A percentile compares a stretch with the other conserved stretches of the same genome.
phyloP scores from a whole-genome alignment of 2,888 invertebrate species.

The Hirudinaria manillensis region DNA sequence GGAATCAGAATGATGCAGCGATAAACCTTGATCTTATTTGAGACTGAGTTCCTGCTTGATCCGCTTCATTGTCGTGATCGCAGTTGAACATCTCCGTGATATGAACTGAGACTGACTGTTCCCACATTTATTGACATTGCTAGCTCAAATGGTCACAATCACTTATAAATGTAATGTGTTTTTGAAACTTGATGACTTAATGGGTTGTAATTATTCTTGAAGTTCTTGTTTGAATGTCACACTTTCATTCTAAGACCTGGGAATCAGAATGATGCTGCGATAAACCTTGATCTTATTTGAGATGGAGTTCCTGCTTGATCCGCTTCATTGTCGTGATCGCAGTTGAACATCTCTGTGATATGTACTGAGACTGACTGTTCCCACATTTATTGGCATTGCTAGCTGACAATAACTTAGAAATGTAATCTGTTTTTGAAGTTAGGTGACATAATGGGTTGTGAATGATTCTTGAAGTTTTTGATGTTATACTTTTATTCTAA shows the following conservation, averaged over 20 bases:
- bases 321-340: not conserved
- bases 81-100: slow-evolving; percentile 8
- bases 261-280: slow-evolving; percentile 1
- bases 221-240: too few relatives aligned
- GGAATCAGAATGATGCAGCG: slow-evolving; percentile 22
- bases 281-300: slow-evolving; percentile 32
- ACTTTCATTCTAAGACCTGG: too few relatives aligned
- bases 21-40: slow-evolving; percentile 30
- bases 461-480: too few relatives aligned
- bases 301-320: slow-evolving; percentile 1
- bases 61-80: not conserved
- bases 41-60: not conserved
- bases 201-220: too few relatives aligned
- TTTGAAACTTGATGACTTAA: too few relatives aligned
- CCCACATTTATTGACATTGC: not conserved
- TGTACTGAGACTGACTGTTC: slow-evolving; percentile 10
- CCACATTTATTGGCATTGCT: not conserved
- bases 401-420: not conserved
- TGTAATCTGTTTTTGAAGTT: not conserved
- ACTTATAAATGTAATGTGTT: too few relatives aligned
- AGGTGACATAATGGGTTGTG: too few relatives aligned
- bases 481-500: too few relatives aligned
- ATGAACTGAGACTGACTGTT: slow-evolving; percentile 9
- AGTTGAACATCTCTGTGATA: slow-evolving; percentile 19
- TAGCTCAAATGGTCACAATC: too few relatives aligned